Conservation (phyloP, 2,797 vertebrate genomes). For the Gouania willdenowi region DNA sequence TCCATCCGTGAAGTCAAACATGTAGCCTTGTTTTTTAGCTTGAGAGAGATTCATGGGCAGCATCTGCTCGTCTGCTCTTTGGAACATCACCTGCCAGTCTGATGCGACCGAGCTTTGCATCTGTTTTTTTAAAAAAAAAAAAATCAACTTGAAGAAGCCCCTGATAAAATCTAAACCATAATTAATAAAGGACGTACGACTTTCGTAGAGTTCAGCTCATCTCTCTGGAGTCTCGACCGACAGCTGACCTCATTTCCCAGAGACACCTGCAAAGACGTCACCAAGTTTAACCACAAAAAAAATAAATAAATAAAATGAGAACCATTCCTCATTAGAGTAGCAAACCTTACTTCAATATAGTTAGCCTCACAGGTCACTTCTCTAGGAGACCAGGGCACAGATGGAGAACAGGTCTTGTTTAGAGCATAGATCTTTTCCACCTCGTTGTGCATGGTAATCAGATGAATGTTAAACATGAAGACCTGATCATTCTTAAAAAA, state of each 20-base stretch:
- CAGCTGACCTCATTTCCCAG: constrained; percentile 45
- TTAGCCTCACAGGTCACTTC: constrained; percentile 78
- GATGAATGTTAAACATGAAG: constrained; percentile 65
- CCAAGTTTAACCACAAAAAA: too few species aligned
- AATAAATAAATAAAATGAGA: too few species aligned
- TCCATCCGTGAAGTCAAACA: constrained; percentile 52
- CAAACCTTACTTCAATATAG: constrained; percentile 74
- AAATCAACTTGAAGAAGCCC: neutral
- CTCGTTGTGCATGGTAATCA: constrained; percentile 44
- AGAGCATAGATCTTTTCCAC: constrained; percentile 41
- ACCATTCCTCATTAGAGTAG: neutral
- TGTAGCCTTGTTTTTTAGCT: constrained; percentile 64
- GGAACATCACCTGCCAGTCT: constrained; percentile 75
- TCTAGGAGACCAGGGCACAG: constrained; percentile 63
- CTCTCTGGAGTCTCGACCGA: too few species aligned
- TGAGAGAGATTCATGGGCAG: constrained; percentile 52
- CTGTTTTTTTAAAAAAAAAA: too few species aligned
- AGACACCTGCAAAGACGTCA: constrained; percentile 40
- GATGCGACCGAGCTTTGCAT: constrained; percentile 17
- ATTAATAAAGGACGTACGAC: constrained; percentile 6
- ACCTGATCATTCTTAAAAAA: constrained; percentile 51
- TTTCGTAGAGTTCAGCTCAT: neutral
- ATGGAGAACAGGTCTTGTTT: constrained; percentile 61
- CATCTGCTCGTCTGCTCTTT: constrained; percentile 45
- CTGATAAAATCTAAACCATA: too few species aligned